phyloP scores from a whole-genome alignment of 2,113 vertebrate genomes.

The Daphoenositta chrysoptera region DNA sequence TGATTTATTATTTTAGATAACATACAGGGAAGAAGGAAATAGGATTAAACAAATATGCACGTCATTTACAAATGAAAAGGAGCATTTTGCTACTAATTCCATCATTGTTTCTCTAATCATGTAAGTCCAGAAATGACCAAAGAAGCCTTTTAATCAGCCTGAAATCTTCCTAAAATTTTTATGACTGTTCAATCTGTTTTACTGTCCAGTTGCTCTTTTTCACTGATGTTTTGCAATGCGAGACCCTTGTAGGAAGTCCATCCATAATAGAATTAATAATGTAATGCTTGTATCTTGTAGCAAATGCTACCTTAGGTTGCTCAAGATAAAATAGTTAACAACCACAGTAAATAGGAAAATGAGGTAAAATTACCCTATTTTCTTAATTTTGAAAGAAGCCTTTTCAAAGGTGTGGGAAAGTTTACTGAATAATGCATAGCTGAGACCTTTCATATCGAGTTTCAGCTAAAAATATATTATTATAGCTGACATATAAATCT shows the following conservation, averaged over 20 bases:
- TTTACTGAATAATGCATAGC: neutral
- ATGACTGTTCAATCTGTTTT: neutral
- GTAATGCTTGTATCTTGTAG: neutral
- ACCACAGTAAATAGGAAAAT: neutral
- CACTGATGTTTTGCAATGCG: fast-evolving
- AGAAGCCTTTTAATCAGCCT: neutral
- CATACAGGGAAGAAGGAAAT: neutral
- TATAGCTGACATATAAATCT: neutral
- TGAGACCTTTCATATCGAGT: neutral
- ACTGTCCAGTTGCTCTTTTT: neutral
- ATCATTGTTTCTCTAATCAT: neutral
- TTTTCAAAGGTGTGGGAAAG: neutral
- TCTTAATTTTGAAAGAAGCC: neutral
- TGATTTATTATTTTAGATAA: neutral
- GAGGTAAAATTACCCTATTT: neutral
- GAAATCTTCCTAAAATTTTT: neutral
- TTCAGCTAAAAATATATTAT: neutral
- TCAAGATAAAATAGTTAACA: neutral
- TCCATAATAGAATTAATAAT: neutral
- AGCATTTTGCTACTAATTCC: neutral
- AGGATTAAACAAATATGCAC: neutral
- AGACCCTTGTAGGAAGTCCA: neutral
- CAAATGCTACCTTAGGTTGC: neutral
- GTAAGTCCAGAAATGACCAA: neutral
- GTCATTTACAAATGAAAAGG: neutral